Conservation (phyloP, 2,113 vertebrate species). For the Coptodon rendalli region DNA sequence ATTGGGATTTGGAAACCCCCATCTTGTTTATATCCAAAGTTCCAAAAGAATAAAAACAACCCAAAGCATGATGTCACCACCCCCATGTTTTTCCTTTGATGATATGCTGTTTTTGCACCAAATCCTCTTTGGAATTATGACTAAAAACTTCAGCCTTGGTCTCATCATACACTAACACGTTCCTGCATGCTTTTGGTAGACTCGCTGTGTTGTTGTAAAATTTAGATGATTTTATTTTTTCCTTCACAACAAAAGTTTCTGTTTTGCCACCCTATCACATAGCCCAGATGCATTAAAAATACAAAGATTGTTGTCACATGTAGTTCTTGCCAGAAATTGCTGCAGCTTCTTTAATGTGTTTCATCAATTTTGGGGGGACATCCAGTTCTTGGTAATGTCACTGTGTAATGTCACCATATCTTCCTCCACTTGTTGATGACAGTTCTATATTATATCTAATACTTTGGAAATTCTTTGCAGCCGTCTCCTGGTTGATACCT, state of each 20-base stretch:
- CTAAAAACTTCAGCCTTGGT: neutral
- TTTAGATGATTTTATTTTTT: neutral
- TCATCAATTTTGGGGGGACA: neutral
- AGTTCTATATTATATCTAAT: neutral
- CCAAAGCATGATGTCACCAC: neutral
- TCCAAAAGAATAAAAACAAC: neutral
- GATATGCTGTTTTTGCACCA: neutral
- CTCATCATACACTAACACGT: neutral
- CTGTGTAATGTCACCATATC: neutral
- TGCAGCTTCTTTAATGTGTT: neutral
- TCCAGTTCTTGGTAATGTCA: neutral
- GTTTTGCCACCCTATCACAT: neutral
- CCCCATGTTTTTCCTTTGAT: neutral
- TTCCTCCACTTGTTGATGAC: neutral
- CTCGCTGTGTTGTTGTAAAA: neutral
- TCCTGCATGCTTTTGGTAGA: neutral
- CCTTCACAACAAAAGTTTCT: neutral
- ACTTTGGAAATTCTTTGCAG: neutral
- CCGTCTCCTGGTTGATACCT: neutral
- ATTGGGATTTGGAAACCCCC: neutral
- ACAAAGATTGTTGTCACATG: neutral
- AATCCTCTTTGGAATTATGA: neutral
- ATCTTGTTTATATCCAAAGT: neutral
- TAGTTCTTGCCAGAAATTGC: neutral
- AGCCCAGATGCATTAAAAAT: neutral